Evolutionary conservation across 1,140 invertebrate species (phyloP), one percentile per base, ranked within the genome.

Genomic region (Conus ventricosus): DNA sequence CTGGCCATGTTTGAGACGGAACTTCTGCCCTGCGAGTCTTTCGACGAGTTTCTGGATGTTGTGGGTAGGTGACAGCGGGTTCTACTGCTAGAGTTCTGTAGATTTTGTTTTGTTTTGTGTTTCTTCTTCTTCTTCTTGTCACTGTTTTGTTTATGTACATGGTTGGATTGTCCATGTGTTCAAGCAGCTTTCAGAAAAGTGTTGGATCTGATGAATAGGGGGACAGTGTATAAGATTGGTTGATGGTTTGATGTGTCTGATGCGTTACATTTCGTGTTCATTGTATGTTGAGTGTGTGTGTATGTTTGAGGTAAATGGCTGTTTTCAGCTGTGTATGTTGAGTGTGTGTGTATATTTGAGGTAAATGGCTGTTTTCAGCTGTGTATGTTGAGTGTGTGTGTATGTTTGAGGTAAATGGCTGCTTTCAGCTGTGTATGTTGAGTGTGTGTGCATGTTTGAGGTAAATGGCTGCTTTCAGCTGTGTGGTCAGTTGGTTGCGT

Each of bases 41-140:
- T 99, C 95, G 96, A 96, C 25, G 98, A 99, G 95, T 98, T 98
- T 95, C 98, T 97, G 95, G 98, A 99, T 96, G 97, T 98, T 90
- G 85, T 94, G 75, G 95, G 95, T 95, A 91, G 87, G 92, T 91
- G 75, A 84, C 67, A 39, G 3, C 39, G 3, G 39, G 39, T 39
- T 39, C 39, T 39, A 39, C 39, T 39, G 39, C 39, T 39, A 39
- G 39, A 39, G 39, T 39, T 0, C 39, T 39, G 87, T 17, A 85
- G 55, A 82, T 23, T 67, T 76, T 89, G 23, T 39, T n/a, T 67
- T 83, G 54, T 60, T 51, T 80, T 17, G 39, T 39, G 39, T 39
- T 39, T 39, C 0, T 39, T 39, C 39, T 0, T 39, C 39, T 0
- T 17, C 23, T 78, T 51, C 27, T 25, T 63, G 53, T 53, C 39